Base-by-base conservation (phyloP, 1,140 invertebrate genomes). In the Luehdorfia chinensis region DNA sequence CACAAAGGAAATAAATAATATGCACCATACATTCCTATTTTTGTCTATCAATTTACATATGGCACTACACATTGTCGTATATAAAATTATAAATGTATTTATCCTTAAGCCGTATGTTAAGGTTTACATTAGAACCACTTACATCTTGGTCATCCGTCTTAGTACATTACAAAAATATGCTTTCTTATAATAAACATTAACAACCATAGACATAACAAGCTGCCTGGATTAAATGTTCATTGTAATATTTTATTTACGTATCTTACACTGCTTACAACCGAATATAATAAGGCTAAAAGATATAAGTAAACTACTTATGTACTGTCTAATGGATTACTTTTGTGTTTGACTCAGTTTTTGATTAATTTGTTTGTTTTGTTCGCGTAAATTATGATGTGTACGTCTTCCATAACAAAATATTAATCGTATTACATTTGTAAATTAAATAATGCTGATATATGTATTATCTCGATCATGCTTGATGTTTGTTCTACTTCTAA, bases 161-260 rank as follows among this genome's bases (percentile, higher is more conserved):
- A 43, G 65, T 61, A 50, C 32, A 47, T 47, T 75, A 79, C 56
- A 79, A 79, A 79, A 79, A 79, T 79, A 79, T 79, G 52, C 62
- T 74, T 57, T 54, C 66, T 73, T 79, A 73, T n/a, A 14, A 51
- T 66, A 62, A 59, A 37, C 55, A 64, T 62, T 62, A 68, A 72
- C 59, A 69, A 67, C 58, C 55, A 50, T 68, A 56, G 36, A 37
- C 8, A 49, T 36, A 46, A 52, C 8, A 15, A 18, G 6, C 15
- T 12, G n/a, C n/a, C n/a, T 4, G 7, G 7, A 21, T 21, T 4
- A 21, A 3, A 4, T 7, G 19, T 21, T 21, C 19, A 21, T 21
- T 21, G 7, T 21, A 21, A 21, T 30, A 1, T 30, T 30, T 9
- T 30, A 30, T 30, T 30, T 11, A 6, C n/a, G n/a, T n/a, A n/a